Evolutionary conservation across 2,797 vertebrate genomes (phyloP).

Genomic region (Tauraco hartlaubi): DNA sequence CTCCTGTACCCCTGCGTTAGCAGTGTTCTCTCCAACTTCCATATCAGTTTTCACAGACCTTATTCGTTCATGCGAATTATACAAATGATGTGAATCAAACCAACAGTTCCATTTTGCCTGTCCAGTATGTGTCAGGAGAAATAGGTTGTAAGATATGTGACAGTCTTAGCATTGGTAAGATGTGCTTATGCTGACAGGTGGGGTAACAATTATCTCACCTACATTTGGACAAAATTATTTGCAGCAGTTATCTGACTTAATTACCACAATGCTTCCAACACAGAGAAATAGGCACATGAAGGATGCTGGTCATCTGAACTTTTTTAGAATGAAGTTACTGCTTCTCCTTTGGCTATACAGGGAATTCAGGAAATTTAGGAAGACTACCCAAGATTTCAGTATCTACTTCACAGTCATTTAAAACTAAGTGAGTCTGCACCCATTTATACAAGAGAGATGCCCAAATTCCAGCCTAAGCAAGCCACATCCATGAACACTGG

Average conservation of each 20-base stretch:
- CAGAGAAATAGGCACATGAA: background rate
- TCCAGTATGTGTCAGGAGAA: background rate
- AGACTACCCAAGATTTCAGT: accelerated
- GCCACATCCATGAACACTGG: background rate
- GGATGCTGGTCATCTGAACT: background rate
- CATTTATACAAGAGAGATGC: background rate
- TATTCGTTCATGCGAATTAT: background rate
- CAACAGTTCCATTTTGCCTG: background rate
- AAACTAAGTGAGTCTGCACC: background rate
- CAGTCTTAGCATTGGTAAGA: background rate
- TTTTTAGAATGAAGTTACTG: background rate
- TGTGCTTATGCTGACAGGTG: background rate
- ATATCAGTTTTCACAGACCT: background rate
- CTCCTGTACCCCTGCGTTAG: background rate
- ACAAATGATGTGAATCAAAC: background rate
- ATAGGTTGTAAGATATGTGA: background rate
- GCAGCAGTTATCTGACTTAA: background rate
- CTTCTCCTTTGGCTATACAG: background rate
- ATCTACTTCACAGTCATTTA: background rate
- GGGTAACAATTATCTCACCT: background rate
- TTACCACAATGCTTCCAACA: background rate
- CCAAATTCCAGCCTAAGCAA: background rate
- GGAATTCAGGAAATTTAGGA: background rate
- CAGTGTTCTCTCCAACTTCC: background rate
- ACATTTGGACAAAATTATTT: background rate